Conservation (phyloP, 53 echinoderm and acorn worm genomes). For the Holothuria leucospilota region DNA sequence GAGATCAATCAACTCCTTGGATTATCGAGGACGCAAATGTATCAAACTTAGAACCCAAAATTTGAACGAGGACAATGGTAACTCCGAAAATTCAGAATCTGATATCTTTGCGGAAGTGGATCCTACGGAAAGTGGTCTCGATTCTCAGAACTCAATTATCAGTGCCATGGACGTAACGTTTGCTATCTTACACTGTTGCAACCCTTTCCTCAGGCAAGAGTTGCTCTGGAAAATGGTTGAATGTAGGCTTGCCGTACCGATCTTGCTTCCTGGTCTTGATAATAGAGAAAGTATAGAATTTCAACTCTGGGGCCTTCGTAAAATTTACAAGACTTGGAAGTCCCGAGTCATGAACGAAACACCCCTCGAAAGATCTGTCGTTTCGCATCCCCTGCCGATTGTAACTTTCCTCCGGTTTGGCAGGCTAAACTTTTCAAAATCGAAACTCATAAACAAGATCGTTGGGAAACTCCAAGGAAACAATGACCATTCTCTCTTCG, state of each 20-base stretch:
- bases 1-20: conserved; percentile 17
- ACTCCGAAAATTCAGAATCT: not conserved
- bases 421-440: conserved; percentile 7
- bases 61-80: not conserved
- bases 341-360: not conserved
- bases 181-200: conserved; percentile 32
- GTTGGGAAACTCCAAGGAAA: conserved; percentile 32
- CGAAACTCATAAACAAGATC: conserved; percentile 35
- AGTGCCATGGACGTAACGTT: conserved; percentile 41
- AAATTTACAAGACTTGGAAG: conserved; percentile 35
- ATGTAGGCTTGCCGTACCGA: conserved; percentile 44
- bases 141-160: not conserved
- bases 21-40: conserved; percentile 35
- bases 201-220: conserved; percentile 47
- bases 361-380: conserved; percentile 22
- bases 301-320: conserved; percentile 40
- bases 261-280: conserved; percentile 1
- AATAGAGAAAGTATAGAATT: not conserved
- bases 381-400: conserved; percentile 29
- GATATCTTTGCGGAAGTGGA: conserved; percentile 23
- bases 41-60: not conserved
- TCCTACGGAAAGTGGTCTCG: not conserved
- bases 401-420: conserved; percentile 45
- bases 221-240: conserved; percentile 39
- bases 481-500: conserved; percentile 40